Evolutionary conservation across 2,797 vertebrate species (phyloP).

Genomic region (Zalophus californianus): DNA sequence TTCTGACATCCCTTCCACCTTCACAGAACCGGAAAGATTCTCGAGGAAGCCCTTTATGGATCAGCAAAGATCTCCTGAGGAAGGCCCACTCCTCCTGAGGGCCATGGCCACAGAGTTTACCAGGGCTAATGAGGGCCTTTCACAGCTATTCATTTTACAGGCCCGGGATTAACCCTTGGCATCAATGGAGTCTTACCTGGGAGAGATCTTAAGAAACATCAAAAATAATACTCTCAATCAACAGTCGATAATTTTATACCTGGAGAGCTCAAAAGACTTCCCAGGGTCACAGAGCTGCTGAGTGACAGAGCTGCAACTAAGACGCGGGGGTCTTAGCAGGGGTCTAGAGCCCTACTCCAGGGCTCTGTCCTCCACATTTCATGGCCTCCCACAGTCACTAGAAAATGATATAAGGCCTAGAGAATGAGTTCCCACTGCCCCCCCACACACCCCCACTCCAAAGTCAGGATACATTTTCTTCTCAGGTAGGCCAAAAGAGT

Average conservation of each 20-base stretch:
- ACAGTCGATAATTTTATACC: background rate
- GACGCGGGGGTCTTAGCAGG: background rate
- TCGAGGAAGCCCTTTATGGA: background rate
- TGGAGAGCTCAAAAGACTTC: background rate
- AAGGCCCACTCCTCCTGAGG: background rate
- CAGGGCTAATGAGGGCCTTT: background rate
- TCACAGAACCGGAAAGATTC: background rate
- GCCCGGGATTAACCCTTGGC: background rate
- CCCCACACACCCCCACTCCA: background rate
- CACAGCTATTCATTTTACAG: background rate
- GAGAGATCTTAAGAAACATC: background rate
- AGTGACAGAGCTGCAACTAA: background rate
- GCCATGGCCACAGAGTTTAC: background rate
- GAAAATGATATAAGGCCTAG: background rate
- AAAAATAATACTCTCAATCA: background rate
- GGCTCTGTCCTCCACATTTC: background rate
- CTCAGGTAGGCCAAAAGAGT: slow-evolving; percentile 93
- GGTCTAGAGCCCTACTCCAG: background rate
- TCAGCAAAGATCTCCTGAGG: background rate
- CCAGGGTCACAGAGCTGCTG: background rate
- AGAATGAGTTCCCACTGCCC: background rate
- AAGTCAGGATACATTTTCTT: slow-evolving; percentile 91
- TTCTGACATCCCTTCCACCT: background rate
- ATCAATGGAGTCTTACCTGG: background rate
- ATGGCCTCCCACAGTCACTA: background rate